Evolutionary conservation across 2,888 invertebrate species (phyloP).

Genomic region (Tenthredo distinguenda): DNA sequence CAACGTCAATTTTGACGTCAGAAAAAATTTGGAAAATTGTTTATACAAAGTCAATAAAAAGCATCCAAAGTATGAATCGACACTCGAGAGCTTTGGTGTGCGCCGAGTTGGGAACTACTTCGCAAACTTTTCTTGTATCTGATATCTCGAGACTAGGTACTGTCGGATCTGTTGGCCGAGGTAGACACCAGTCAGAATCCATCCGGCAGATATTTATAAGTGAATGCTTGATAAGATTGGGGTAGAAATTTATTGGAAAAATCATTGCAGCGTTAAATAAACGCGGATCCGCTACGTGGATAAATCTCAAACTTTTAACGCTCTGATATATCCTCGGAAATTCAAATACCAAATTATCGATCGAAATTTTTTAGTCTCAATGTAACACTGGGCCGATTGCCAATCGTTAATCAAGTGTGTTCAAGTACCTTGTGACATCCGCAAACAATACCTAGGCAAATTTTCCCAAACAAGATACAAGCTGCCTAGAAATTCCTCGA

Average conservation of each 20-base stretch:
- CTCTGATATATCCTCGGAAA: background rate
- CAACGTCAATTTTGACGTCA: background rate
- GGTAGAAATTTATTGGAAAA: background rate
- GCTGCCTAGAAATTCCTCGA: background rate
- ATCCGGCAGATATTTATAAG: background rate
- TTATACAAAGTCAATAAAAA: background rate
- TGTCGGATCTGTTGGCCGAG: background rate
- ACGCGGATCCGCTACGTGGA: background rate
- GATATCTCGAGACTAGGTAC: background rate
- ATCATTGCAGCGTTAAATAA: background rate
- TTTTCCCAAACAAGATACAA: conserved; percentile 2
- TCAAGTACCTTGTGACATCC: background rate
- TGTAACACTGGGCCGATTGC: background rate
- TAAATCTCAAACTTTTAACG: background rate
- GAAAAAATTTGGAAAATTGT: background rate
- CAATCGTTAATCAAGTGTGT: background rate
- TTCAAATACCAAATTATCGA: background rate
- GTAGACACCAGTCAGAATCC: background rate
- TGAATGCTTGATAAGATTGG: background rate
- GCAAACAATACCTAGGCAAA: background rate
- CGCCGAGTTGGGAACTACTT: background rate
- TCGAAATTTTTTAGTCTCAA: background rate
- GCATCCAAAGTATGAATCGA: background rate
- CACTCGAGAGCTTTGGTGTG: background rate
- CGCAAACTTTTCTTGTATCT: background rate